A percentile compares a stretch with the other conserved stretches of the same genome.
phyloP scores from a whole-genome alignment of 2,797 vertebrate species.

The Pteropus rufus region DNA sequence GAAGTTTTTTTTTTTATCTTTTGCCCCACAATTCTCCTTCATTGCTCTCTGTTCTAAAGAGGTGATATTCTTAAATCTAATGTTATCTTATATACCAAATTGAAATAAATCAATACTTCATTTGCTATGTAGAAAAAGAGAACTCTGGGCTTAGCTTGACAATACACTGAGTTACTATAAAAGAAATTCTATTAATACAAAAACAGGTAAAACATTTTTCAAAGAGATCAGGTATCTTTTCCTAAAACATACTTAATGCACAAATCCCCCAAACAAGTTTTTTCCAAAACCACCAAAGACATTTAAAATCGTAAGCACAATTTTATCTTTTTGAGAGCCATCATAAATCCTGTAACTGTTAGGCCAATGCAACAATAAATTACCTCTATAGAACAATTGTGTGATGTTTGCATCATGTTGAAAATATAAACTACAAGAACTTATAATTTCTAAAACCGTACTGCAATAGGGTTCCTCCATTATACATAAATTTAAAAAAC shows the following conservation, averaged over 20 bases:
- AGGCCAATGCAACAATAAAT: not conserved
- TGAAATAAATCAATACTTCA: not conserved
- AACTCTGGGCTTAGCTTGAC: not conserved
- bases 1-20: not conserved
- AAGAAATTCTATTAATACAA: conserved; percentile 8
- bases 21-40: not conserved
- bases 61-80: not conserved
- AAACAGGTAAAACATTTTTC: not conserved
- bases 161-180: not conserved
- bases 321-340: not conserved
- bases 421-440: not conserved
- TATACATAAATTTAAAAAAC: not conserved
- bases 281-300: conserved; percentile 11
- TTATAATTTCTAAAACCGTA: not conserved
- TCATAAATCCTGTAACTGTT: not conserved
- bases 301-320: not conserved
- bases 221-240: conserved; percentile 6
- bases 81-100: not conserved
- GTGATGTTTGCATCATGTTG: not conserved
- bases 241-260: not conserved
- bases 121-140: conserved; percentile 30
- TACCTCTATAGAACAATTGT: not conserved
- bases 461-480: not conserved
- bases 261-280: not conserved
- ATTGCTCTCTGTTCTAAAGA: not conserved